Percentiles rank a stretch among this genome's conserved stretches.
These are phyloP conservation scores for Apodemia duryi DNA, from an alignment of 2,888 invertebrate genomes.

Conservation along the genomic window DNA sequence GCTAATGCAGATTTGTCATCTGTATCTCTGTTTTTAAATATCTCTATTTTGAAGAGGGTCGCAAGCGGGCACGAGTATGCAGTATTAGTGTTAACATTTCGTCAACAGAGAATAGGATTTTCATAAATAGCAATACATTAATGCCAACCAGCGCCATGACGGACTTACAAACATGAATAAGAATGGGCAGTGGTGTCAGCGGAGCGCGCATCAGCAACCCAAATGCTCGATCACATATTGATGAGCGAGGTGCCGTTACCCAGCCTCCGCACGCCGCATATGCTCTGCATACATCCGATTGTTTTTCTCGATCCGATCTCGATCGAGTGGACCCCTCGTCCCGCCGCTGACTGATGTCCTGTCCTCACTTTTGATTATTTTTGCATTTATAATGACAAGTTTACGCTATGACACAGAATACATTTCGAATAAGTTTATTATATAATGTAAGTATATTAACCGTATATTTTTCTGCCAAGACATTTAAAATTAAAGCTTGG, in stretches of 20 bases:
- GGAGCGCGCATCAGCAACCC: constrained; percentile 47
- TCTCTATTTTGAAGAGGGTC: too few species aligned
- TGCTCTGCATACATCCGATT: constrained; percentile 41
- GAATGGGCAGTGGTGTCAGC: constrained; percentile 33
- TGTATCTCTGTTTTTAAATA: too few species aligned
- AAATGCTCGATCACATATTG: constrained; percentile 58
- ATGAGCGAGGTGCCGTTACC: constrained; percentile 45
- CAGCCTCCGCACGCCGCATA: constrained; percentile 33
- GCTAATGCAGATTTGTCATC: too few species aligned
- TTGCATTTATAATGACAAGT: constrained; percentile 3
- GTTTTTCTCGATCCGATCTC: not conserved
- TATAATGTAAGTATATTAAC: too few species aligned
- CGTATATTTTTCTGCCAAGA: too few species aligned
- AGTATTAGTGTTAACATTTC: too few species aligned
- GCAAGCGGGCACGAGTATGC: too few species aligned
- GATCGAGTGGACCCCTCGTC: too few species aligned
- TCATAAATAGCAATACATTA: too few species aligned
- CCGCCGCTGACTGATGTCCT: not conserved
- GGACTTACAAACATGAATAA: constrained; percentile 40
- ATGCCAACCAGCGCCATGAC: not conserved
- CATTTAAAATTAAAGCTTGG: too few species aligned
- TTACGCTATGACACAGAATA: not conserved
- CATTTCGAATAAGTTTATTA: too few species aligned
- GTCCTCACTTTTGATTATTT: not conserved
- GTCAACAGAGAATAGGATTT: too few species aligned